Conservation (phyloP, 37 sponge, comb jelly and placozoan species). For the Cliona cf. orientalis region DNA sequence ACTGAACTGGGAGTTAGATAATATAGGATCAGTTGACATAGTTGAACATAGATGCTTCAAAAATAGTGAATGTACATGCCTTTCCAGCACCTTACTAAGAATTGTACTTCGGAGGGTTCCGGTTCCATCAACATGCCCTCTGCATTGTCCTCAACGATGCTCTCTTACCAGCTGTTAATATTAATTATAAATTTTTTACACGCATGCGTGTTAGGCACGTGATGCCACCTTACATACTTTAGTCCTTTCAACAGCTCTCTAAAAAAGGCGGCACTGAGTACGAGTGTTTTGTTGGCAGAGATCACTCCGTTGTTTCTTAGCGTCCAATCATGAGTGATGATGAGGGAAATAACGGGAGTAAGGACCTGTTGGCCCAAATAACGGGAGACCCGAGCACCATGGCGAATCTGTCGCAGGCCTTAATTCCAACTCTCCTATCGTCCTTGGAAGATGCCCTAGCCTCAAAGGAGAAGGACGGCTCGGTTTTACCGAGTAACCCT, state of each 20-base stretch:
- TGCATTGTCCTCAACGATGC: constrained; percentile 23
- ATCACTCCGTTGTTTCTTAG: too few relatives aligned
- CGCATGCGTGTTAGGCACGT: neutral
- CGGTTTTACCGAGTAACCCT: too few relatives aligned
- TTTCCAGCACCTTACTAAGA: neutral
- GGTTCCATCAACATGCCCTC: neutral
- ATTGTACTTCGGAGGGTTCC: neutral
- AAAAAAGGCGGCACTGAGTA: neutral
- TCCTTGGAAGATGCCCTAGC: constrained; percentile 12
- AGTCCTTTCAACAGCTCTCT: constrained; percentile 48
- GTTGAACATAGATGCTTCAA: too few relatives aligned
- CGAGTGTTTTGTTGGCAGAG: neutral
- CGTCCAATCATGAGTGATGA: too few relatives aligned
- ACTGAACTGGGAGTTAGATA: too few relatives aligned
- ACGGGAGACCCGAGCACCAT: neutral
- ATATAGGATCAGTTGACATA: too few relatives aligned
- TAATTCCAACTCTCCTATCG: neutral
- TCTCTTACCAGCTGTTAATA: constrained; percentile 25
- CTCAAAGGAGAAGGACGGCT: too few relatives aligned
- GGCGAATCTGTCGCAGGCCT: neutral
- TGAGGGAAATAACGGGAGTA: too few relatives aligned
- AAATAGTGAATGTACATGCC: too few relatives aligned
- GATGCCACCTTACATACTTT: neutral
- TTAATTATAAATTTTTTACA: neutral
- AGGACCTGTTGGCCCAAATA: neutral